A percentile compares a stretch with the other conserved stretches of the same genome.
Conservation (phyloP, 92 coral and sea anemone species). For the Hydrozoanthus gracilis region DNA sequence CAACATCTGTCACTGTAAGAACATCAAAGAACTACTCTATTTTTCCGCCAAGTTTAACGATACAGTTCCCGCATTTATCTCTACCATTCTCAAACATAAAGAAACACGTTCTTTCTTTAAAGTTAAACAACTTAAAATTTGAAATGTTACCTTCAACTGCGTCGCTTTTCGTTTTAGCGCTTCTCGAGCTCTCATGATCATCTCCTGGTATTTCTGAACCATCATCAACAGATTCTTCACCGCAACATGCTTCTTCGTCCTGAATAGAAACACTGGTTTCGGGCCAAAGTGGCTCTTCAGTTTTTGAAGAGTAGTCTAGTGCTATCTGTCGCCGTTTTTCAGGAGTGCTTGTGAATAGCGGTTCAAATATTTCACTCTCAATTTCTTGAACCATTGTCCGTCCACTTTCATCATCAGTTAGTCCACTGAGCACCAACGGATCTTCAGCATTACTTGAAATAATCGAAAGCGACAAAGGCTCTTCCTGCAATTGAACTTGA, state of each 20-base stretch:
- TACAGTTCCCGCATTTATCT: slow-evolving; percentile 29
- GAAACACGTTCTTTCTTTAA: slow-evolving; percentile 36
- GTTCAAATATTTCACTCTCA: slow-evolving; percentile 11
- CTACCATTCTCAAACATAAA: slow-evolving; percentile 41
- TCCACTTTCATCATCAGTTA: not conserved
- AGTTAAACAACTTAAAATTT: slow-evolving; percentile 22
- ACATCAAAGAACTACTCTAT: slow-evolving; percentile 50
- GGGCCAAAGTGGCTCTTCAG: slow-evolving; percentile 44
- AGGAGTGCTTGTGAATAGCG: slow-evolving; percentile 35
- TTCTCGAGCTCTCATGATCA: slow-evolving; percentile 16
- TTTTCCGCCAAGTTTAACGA: slow-evolving; percentile 44
- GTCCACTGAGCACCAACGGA: slow-evolving; percentile 14
- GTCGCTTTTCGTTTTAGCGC: slow-evolving; percentile 13
- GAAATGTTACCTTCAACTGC: slow-evolving; percentile 49
- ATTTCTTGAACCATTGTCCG: not conserved
- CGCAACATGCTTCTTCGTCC: no score
- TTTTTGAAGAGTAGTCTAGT: slow-evolving; percentile 27
- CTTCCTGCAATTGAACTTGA: not conserved
- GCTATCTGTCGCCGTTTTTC: slow-evolving; percentile 24
- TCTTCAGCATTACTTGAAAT: slow-evolving; percentile 47
- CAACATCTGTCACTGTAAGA: slow-evolving; percentile 38
- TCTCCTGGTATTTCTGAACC: not conserved
- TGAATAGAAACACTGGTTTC: not conserved
- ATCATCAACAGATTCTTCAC: not conserved
- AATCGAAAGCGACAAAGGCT: slow-evolving; percentile 13